A percentile compares a stretch with the other conserved stretches of the same genome.
Evolutionary conservation across 2,113 vertebrate genomes (phyloP).

Genomic region (Oncorhynchus clarkii): DNA sequence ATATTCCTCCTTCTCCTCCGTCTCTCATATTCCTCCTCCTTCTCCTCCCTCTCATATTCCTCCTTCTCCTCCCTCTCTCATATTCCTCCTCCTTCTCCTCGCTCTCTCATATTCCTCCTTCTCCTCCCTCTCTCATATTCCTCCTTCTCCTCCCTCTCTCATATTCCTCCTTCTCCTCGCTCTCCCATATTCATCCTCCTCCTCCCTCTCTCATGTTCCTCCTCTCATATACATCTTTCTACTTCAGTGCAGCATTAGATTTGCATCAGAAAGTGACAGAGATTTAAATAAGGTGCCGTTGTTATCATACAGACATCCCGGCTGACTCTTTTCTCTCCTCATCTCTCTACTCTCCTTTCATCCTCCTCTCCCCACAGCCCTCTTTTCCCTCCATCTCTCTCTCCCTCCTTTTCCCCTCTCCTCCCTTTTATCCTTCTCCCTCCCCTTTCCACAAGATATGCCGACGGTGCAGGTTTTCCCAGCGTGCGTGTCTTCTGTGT

Average conservation of each 20-base stretch:
- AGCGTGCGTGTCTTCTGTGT: conserved; percentile 81
- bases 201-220: conserved; percentile 27
- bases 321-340: conserved; percentile 79
- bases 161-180: too few species aligned
- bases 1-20: too few species aligned
- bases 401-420: conserved; percentile 16
- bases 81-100: too few species aligned
- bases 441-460: conserved; percentile 71
- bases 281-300: conserved; percentile 78
- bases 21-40: too few species aligned
- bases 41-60: too few species aligned
- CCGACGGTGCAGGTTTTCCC: conserved; percentile 85
- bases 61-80: too few species aligned
- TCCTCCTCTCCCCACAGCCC: conserved; percentile 53
- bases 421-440: too few species aligned
- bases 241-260: conserved; percentile 79
- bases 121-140: too few species aligned
- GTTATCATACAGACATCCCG: conserved; percentile 85
- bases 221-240: conserved; percentile 56
- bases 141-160: too few species aligned
- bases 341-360: conserved; percentile 15
- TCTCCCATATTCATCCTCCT: too few species aligned
- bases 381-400: conserved; percentile 74
- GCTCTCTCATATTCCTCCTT: too few species aligned
- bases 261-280: conserved; percentile 92